Evolutionary conservation across 2,888 invertebrate genomes (phyloP), one percentile per base, ranked within the genome.

Genomic region (Cyclophora albipunctata): DNA sequence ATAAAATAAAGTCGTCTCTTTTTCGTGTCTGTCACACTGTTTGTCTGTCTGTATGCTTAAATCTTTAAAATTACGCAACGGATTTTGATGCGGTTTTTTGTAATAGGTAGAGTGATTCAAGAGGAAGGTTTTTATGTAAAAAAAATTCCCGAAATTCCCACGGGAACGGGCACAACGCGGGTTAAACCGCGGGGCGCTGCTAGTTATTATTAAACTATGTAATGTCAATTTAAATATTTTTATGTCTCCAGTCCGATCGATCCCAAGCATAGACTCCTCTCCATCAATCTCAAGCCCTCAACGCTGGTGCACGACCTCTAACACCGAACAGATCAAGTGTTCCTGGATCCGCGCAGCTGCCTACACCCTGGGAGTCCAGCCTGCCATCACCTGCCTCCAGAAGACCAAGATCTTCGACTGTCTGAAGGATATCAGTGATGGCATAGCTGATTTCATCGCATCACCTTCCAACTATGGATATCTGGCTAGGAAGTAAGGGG

Each of bases 391-490:
- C 5, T 92, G 92, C 67, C 78, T 85, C 3, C 80, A 82, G 58
- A 74, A 85, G 2, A 50, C 58, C 1, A 80, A 75, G 34, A 76
- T 84, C 3, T 80, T 92, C 53, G 81, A 89, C 1, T 93, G 93
- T 60, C 69, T 93, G 4, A 69, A 72, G 0, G 87, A 89, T 50
- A 90, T 93, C 5, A 75, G 73, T 34, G 79, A 84, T 3, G 70
- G 78, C 2, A 66, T 76, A 3, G 89, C 91, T 0, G 93, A 93
- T 60, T 86, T 93, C 55, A 87, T 91, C 6, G 88, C 90, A 0
- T 83, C 91, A 3, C 91, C 91, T 20, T 90, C 92, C 0, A 91
- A 92, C 65, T 91, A 91, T 53, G 93, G 93, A 51, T 91, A 90
- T 58, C 63, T 92, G 34, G 92, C 92, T 0, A 87, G 92, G 70